Base-by-base conservation (phyloP, 2,888 invertebrate species). In the Drosophila recens region DNA sequence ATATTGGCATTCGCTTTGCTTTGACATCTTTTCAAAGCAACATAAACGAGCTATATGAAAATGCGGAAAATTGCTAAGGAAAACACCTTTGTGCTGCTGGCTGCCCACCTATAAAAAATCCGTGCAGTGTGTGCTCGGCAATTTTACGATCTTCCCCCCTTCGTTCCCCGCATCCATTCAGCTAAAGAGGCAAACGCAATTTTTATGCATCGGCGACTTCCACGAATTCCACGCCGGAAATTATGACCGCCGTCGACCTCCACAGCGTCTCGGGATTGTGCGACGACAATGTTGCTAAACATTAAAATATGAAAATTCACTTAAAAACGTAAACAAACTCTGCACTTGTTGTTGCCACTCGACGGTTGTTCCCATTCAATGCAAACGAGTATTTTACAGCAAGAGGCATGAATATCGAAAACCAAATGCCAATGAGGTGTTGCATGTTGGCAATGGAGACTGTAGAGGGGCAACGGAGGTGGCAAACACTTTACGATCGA, bases 201-300 rank as follows among this genome's bases (percentile, higher is more conserved):
- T 82, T 89, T 85, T 76, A 75, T 79, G 89, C 71, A 70, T 58
- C 58, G 75, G 66, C 69, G 65, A 82, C 87, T 87, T 90, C 90
- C 87, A 90, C 89, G 90, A 90, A 87, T 89, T 90, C 89, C 90
- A 77, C 89, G 86, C 87, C 89, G 90, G 90, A 88, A 86, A 90
- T 87, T 90, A 89, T 87, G 90, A 82, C 80, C 79, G 80, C 74
- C 74, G 67, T 46, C 81, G 84, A 83, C 71, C 87, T 87, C 75
- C 75, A 78, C 68, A 64, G 71, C 68, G 82, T 51, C 67, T 54
- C 45, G 64, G 71, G 82, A 79, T 87, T 82, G 75, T 79, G 81
- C 72, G 84, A 80, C 89, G 81, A 87, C 87, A 87, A 89, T 90
- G 87, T 87, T 87, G 90, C 89, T 76, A 84, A 70, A 87, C 89